A percentile compares a stretch with the other conserved stretches of the same genome.
phyloP scores from a whole-genome alignment of 2,888 invertebrate genomes.

The Oeneis ivallda region DNA sequence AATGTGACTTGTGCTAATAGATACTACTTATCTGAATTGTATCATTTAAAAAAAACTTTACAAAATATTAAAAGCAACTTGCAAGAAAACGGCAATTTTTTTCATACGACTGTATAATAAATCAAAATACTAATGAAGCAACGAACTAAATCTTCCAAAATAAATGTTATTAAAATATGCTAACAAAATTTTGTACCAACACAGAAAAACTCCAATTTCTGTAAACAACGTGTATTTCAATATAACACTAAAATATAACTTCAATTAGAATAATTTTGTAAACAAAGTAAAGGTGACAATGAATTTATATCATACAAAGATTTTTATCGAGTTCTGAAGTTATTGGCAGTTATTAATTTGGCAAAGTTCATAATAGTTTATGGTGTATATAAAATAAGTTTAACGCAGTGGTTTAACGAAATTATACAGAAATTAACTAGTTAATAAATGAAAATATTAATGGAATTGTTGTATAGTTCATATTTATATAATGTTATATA shows the following conservation, averaged over 20 bases:
- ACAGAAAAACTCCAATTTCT: constrained; percentile 54
- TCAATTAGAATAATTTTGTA: constrained; percentile 61
- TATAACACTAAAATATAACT: constrained; percentile 74
- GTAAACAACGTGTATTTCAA: constrained; percentile 73
- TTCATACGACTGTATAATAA: constrained; percentile 43
- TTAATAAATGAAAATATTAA: constrained; percentile 2
- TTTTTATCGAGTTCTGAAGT: constrained; percentile 53
- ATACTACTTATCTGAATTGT: constrained; percentile 11
- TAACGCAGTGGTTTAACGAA: constrained; percentile 17
- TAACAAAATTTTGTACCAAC: constrained; percentile 48
- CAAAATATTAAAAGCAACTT: constrained; percentile 58
- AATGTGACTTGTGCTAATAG: constrained; percentile 16
- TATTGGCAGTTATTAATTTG: constrained; percentile 71
- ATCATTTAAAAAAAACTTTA: constrained; percentile 7
- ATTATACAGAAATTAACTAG: constrained; percentile 3
- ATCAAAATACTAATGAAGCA: constrained; percentile 48
- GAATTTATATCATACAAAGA: constrained; percentile 51
- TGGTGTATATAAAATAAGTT: background rate
- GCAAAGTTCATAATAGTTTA: constrained; percentile 49
- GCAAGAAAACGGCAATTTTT: constrained; percentile 65
- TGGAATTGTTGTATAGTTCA: background rate
- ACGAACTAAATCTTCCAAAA: constrained; percentile 77
- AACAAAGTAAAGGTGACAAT: constrained; percentile 56
- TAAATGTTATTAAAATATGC: constrained; percentile 69
- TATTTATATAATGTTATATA: no score